A percentile compares a stretch with the other conserved stretches of the same genome.
phyloP scores from a whole-genome alignment of 2,888 invertebrate genomes.

The Cataglyphis altisquamis region DNA sequence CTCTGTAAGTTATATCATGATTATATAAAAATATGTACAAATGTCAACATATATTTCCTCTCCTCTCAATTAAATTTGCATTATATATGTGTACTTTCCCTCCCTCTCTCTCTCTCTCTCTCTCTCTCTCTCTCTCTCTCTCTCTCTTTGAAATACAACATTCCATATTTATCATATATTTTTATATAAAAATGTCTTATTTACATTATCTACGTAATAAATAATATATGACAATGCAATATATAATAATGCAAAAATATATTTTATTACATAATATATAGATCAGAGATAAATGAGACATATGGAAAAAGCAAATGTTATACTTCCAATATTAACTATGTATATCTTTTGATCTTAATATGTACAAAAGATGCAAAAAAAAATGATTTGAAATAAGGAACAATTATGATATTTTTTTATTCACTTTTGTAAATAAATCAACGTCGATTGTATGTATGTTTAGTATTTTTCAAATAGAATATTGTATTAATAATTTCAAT shows the following conservation, averaged over 20 bases:
- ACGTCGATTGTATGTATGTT: background rate
- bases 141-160: background rate
- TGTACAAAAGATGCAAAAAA: background rate
- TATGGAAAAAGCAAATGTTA: background rate
- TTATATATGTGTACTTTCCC: background rate
- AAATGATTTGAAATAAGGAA: background rate
- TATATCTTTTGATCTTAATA: background rate
- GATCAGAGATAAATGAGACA: background rate
- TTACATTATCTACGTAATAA: constrained; percentile 10
- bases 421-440: constrained; percentile 9
- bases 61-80: background rate
- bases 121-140: too few relatives aligned
- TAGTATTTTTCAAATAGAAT: background rate
- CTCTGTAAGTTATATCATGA: background rate
- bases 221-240: background rate
- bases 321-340: too few relatives aligned
- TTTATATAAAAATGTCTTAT: constrained; percentile 8
- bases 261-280: constrained; percentile 10
- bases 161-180: constrained; percentile 21
- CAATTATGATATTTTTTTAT: background rate
- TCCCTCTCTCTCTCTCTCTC: too few relatives aligned
- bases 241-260: background rate
- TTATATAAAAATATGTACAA: constrained; percentile 11
- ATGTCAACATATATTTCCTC: background rate
- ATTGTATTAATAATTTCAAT: background rate